Percentiles rank a stretch among this genome's conserved stretches.
These are phyloP conservation scores for Thera obeliscata DNA, from an alignment of 2,888 invertebrate species.

Conservation along the genomic window DNA sequence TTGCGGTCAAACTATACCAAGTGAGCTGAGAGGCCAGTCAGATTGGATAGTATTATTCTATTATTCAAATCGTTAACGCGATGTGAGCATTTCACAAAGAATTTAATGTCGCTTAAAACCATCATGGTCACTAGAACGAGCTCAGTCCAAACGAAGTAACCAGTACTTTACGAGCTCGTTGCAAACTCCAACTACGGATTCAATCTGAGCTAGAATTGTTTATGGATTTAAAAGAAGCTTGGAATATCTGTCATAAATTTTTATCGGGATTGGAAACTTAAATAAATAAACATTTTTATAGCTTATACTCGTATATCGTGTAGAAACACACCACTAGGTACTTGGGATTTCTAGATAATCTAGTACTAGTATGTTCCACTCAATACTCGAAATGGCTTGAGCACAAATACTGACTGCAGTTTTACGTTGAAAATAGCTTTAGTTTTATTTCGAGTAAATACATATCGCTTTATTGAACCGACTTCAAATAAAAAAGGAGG, in stretches of 20 bases:
- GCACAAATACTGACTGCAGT: no score
- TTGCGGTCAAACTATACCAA: no score
- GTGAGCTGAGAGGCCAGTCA: no score
- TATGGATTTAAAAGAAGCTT: constrained; percentile 5
- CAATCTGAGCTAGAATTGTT: constrained; percentile 14
- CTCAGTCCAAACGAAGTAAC: constrained; percentile 39
- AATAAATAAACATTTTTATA: not conserved
- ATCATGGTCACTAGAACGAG: constrained; percentile 40
- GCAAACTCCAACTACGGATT: constrained; percentile 18
- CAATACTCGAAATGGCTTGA: no score
- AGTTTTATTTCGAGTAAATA: no score
- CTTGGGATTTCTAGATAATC: no score
- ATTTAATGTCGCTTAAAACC: constrained; percentile 15
- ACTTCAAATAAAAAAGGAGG: no score
- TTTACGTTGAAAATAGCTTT: no score
- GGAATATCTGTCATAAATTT: not conserved
- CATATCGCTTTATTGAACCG: no score
- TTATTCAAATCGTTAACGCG: not conserved
- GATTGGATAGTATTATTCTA: not conserved
- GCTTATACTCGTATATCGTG: not conserved
- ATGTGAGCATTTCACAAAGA: constrained; percentile 3
- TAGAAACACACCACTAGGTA: no score
- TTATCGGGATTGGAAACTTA: not conserved
- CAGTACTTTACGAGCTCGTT: constrained; percentile 23
- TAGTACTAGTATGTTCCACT: no score